Conservation (phyloP, 2,888 invertebrate genomes). For the Synergus gifuensis region DNA sequence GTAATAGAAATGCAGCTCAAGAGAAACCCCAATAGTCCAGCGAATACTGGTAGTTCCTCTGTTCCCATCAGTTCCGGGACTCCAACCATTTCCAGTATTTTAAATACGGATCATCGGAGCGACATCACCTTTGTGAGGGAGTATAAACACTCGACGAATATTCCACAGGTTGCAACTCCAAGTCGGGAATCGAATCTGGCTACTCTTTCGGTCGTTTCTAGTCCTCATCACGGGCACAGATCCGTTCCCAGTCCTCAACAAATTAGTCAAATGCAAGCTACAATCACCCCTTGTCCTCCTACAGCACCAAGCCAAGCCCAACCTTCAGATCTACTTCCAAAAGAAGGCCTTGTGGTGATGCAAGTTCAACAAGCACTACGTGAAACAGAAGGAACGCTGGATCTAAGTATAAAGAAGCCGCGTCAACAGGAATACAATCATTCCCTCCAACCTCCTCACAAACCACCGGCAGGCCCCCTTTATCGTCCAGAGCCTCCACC, state of each 20-base stretch:
- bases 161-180: conserved; percentile 68
- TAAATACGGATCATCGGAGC: conserved; percentile 80
- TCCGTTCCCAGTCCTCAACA: conserved; percentile 75
- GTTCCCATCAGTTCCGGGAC: conserved; percentile 78
- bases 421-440: conserved; percentile 78
- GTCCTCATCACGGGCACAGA: conserved; percentile 74
- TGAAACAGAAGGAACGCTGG: conserved; percentile 84
- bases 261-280: conserved; percentile 80
- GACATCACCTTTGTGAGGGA: conserved; percentile 80
- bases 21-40: conserved; percentile 81
- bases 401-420: conserved; percentile 88
- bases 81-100: conserved; percentile 82
- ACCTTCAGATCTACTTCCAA: conserved; percentile 79
- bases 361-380: conserved; percentile 78
- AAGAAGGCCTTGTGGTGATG: conserved; percentile 84
- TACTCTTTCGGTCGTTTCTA: conserved; percentile 84
- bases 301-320: conserved; percentile 73
- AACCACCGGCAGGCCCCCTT: conserved; percentile 66
- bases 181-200: conserved; percentile 79
- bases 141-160: conserved; percentile 75
- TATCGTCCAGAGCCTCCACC: conserved; percentile 72
- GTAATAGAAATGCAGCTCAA: conserved; percentile 90
- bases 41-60: conserved; percentile 66
- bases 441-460: conserved; percentile 72
- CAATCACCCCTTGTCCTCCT: conserved; percentile 83